Base-by-base conservation (phyloP, 2,797 vertebrate genomes). In the Hipposideros larvatus region DNA sequence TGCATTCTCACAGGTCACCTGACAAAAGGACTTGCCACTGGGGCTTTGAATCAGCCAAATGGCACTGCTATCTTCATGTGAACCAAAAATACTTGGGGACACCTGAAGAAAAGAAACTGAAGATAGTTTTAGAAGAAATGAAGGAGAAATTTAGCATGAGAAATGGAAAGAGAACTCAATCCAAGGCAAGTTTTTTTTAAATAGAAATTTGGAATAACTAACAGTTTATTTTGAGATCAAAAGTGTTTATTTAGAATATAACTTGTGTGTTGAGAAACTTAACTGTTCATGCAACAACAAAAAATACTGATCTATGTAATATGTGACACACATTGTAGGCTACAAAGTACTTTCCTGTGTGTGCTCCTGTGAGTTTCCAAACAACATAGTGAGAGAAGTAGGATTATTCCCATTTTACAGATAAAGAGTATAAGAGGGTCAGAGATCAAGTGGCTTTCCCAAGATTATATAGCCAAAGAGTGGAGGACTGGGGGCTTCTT, bases 1-100 rank as follows among this genome's bases (percentile, higher is more conserved):
- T 99, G 99, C 99, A 99, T 98, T 99, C 99, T 0, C 99, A 99
- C 98, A 99, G 99, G 94, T 99, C 99, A 43, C 99, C 99, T 0
- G 99, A 99, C 99, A 99, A 99, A 99, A 99, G 99, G 98, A 99
- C 99, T 98, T 99, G 99, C 98, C 99, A 99, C 98, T 99, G 99
- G 99, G 99, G 99, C 59, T 99, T 99, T 97, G 99, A 99, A 95
- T 99, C 99, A 0, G 99, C 99, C 98, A 99, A 99, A 98, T 99
- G 99, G 99, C 99, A 99, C 96, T 99, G 99, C 98, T 99, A 99
- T 98, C 99, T 99, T 97, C 99, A 99, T 82, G 99, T 99, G 55
- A 99, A 99, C 98, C 99, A 99, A 98, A 99, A 99, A 98, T 99
- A 99, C 98, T 96, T 99, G 91, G 99, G 99, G 80, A 99, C 99